A percentile compares a stretch with the other conserved stretches of the same genome.
These are phyloP conservation scores for Agrotis exclamationis DNA, from an alignment of 2,888 invertebrate species.

Conservation along the genomic window DNA sequence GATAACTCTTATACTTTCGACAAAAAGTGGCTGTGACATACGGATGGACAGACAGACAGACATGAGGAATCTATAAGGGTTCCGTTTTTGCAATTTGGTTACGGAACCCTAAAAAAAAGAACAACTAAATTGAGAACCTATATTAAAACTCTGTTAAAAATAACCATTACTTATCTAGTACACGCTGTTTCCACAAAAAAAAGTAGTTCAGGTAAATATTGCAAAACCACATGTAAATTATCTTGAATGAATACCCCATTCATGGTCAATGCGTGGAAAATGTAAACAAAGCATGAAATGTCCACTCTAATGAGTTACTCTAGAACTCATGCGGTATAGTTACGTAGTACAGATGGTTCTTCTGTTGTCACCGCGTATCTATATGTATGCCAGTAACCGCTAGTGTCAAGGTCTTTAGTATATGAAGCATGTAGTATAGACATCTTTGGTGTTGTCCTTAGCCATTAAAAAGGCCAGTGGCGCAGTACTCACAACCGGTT, in stretches of 20 bases:
- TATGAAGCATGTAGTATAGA: slow-evolving; percentile 17
- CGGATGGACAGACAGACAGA: too few relatives aligned
- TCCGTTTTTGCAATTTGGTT: too few relatives aligned
- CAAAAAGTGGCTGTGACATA: too few relatives aligned
- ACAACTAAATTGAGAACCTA: too few relatives aligned
- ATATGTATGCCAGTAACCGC: slow-evolving; percentile 8
- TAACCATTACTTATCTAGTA: too few relatives aligned
- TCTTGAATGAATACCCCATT: slow-evolving; percentile 33
- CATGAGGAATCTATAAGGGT: too few relatives aligned
- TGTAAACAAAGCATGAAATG: slow-evolving; percentile 45
- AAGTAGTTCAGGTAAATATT: slow-evolving; percentile 82
- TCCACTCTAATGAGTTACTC: slow-evolving; percentile 28
- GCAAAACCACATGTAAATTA: slow-evolving; percentile 27
- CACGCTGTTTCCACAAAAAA: slow-evolving; percentile 66
- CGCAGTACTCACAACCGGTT: background rate
- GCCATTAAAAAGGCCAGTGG: slow-evolving; percentile 4
- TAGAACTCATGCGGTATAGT: slow-evolving; percentile 1
- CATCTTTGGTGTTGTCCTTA: slow-evolving; percentile 12
- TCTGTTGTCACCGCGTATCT: slow-evolving; percentile 2
- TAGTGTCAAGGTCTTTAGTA: slow-evolving; percentile 29
- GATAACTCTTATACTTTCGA: too few relatives aligned
- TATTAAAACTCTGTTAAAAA: too few relatives aligned
- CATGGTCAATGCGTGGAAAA: slow-evolving; percentile 32
- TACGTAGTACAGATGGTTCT: slow-evolving; percentile 32
- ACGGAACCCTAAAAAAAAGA: too few relatives aligned